Evolutionary conservation across 2,888 invertebrate genomes (phyloP).

Genomic region (Macroteleia sp.): DNA sequence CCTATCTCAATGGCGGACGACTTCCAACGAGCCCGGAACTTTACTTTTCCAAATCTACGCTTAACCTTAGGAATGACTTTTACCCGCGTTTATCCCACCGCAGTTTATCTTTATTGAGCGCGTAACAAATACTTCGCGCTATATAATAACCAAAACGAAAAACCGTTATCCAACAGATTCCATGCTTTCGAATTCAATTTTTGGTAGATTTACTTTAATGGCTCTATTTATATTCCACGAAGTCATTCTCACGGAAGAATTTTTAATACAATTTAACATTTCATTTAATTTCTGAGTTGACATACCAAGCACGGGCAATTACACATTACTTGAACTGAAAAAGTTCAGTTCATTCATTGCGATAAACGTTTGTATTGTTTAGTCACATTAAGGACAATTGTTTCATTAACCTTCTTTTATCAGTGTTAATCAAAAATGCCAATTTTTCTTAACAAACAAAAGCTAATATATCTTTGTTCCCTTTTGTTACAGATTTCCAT

Average conservation of each 20-base stretch:
- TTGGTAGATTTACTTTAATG: conserved; percentile 10
- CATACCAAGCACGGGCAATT: not conserved
- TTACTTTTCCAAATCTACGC: conserved; percentile 37
- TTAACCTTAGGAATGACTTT: conserved; percentile 41
- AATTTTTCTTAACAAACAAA: too few relatives aligned
- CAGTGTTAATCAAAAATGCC: too few relatives aligned
- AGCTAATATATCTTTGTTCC: too few relatives aligned
- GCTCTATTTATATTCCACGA: not conserved
- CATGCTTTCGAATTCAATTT: conserved; percentile 11
- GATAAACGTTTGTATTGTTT: too few relatives aligned
- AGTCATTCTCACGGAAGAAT: not conserved
- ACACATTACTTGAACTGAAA: too few relatives aligned
- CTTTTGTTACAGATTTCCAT: too few relatives aligned
- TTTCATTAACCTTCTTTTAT: too few relatives aligned
- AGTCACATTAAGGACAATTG: too few relatives aligned
- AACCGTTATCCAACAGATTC: not conserved
- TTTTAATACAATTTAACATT: conserved; percentile 25
- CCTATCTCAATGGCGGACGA: conserved; percentile 51
- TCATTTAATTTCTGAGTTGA: conserved; percentile 11
- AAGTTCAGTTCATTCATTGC: too few relatives aligned
- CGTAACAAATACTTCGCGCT: conserved; percentile 9
- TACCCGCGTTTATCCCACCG: conserved; percentile 6
- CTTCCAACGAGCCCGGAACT: conserved; percentile 47
- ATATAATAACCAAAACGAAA: conserved; percentile 9
- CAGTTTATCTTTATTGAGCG: conserved; percentile 37